These are phyloP conservation scores for Megathymus violae DNA, from an alignment of 1,140 invertebrate species.

Conservation along the genomic window DNA sequence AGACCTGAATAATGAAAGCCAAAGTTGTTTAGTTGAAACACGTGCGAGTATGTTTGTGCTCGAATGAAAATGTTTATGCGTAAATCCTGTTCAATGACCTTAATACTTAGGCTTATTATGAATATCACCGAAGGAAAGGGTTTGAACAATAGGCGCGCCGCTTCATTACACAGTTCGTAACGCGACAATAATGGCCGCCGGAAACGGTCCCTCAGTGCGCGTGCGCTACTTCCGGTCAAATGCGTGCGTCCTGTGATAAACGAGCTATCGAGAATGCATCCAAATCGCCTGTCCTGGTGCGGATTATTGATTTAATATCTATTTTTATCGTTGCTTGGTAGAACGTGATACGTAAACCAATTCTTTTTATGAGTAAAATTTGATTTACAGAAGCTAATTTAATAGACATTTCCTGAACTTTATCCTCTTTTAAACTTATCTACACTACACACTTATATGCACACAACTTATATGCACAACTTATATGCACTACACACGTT, in stretches of 20 bases:
- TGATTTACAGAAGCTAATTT: too few relatives aligned
- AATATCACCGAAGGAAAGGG: conserved; percentile 66
- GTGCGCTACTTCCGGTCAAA: conserved; percentile 71
- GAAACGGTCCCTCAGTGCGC: conserved; percentile 61
- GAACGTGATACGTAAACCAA: too few relatives aligned
- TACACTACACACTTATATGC: too few relatives aligned
- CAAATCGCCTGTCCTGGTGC: conserved; percentile 2
- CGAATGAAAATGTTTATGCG: conserved; percentile 16
- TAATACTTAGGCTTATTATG: conserved; percentile 47
- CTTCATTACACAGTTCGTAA: conserved; percentile 67
- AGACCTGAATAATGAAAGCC: conserved; percentile 28
- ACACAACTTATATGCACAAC: too few relatives aligned
- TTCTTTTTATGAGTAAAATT: too few relatives aligned
- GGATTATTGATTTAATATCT: conserved; percentile 22
- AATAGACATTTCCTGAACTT: too few relatives aligned
- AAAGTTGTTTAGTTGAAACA: conserved; percentile 25
- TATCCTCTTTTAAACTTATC: too few relatives aligned
- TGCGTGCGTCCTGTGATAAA: conserved; percentile 65
- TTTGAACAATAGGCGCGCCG: conserved; percentile 67
- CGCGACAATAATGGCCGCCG: conserved; percentile 62
- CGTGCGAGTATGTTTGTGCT: neutral
- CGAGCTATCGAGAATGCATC: conserved; percentile 52
- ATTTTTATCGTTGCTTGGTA: too few relatives aligned
- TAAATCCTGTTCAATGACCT: conserved; percentile 62
- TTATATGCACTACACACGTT: too few relatives aligned